Base-by-base conservation (phyloP, 2,797 vertebrate species). In the Decapterus maruadsi region DNA sequence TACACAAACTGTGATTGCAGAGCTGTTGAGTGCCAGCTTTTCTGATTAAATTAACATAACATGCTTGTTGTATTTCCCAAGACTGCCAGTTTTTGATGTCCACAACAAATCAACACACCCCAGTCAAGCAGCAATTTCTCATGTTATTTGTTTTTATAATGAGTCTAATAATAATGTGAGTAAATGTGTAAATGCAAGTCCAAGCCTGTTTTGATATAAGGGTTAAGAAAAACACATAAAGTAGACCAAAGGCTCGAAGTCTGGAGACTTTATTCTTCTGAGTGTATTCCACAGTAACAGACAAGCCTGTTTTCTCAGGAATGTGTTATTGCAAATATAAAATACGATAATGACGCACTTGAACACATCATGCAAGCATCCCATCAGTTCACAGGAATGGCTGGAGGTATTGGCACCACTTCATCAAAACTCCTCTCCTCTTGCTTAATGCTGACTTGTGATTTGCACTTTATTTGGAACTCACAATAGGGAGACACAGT, bases 261-360 rank as follows among this genome's bases (percentile, higher is more conserved):
- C 63, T 78, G 75, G 83, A 86, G 69, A 59, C 81, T 92, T 92
- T 87, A 92, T 92, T 94, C 8, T 66, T 87, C 57, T 4, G 56
- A 75, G 48, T 59, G 55, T 77, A 51, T 75, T 72, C 75, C 60
- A 75, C 69, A 72, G 59, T 53, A 75, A 81, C 79, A 83, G 42
- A 75, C 73, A 76, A 57, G 45, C 55, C 31, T 75, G 65, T 58
- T 82, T 8, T 17, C 61, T 48, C 14, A 72, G 67, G 57, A 85
- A 85, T 79, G 51, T 70, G 68, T 90, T 87, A 80, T 82, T 88
- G 81, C 76, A 71, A 64, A 69, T 80, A 82, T 60, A 90, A 79
- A 89, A 88, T 31, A 88, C 81, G 86, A 78, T 76, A 75, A 85
- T 64, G 53, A 80, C 26, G 54, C 76, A 87, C 77, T 64, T 82